phyloP scores from a whole-genome alignment of 2,113 vertebrate genomes.

The Gopherus flavomarginatus region DNA sequence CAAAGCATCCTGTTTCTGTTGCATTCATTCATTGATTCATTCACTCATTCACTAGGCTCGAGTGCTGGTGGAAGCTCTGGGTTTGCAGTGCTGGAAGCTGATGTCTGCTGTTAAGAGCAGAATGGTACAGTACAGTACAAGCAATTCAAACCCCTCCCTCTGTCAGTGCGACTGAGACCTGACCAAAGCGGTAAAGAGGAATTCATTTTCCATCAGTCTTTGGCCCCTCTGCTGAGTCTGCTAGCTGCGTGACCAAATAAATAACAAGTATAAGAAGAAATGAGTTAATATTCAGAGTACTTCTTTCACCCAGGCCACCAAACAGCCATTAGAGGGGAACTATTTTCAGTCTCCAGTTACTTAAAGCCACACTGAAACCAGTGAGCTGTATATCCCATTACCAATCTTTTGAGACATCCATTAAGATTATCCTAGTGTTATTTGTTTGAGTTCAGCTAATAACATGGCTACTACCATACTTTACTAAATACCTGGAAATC shows the following conservation, averaged over 20 bases:
- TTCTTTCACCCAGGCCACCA: neutral
- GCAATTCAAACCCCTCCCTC: neutral
- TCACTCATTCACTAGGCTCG: neutral
- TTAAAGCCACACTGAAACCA: neutral
- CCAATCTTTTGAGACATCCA: neutral
- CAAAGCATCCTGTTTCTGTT: neutral
- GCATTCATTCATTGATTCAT: neutral
- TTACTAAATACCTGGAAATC: neutral
- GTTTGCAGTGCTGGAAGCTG: neutral
- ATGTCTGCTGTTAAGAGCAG: neutral
- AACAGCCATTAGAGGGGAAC: neutral
- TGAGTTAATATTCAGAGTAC: neutral
- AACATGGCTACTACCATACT: neutral
- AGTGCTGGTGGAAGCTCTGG: neutral
- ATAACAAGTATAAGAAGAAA: neutral
- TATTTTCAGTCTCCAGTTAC: neutral
- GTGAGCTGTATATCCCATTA: accelerated
- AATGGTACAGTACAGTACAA: neutral
- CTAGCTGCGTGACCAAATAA: neutral
- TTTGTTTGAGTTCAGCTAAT: neutral
- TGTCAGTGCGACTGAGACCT: neutral
- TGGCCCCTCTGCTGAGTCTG: neutral
- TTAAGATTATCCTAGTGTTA: neutral
- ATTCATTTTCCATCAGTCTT: neutral
- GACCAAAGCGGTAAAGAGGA: neutral